Evolutionary conservation across 1,140 invertebrate genomes (phyloP).

Genomic region (Eumeta japonica): DNA sequence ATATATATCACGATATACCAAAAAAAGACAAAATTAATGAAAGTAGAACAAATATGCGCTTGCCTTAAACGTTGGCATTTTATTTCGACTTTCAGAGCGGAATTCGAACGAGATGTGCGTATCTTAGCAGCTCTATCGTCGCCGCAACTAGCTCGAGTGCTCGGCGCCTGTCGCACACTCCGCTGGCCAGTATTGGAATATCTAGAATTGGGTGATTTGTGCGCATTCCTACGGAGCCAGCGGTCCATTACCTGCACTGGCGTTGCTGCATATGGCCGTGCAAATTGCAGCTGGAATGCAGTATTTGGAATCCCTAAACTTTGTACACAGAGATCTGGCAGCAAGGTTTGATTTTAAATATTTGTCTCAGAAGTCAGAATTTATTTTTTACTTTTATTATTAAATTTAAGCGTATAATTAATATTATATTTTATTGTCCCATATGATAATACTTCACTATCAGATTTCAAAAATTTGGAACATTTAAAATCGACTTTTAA

Average conservation of each 20-base stretch:
- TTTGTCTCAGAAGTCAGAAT: neutral
- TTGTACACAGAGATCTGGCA: slow-evolving; percentile 78
- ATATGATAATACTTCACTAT: too few species aligned
- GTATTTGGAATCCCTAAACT: slow-evolving; percentile 77
- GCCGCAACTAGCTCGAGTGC: slow-evolving; percentile 80
- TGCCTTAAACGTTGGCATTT: neutral
- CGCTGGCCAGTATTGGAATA: slow-evolving; percentile 88
- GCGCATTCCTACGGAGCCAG: slow-evolving; percentile 75
- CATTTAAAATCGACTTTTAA: too few species aligned
- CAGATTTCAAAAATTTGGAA: too few species aligned
- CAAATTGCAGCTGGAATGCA: slow-evolving; percentile 88
- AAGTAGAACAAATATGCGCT: neutral
- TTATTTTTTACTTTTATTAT: neutral
- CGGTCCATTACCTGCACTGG: slow-evolving; percentile 63
- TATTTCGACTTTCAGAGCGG: slow-evolving; percentile 63
- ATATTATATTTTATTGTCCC: too few species aligned
- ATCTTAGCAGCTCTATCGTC: slow-evolving; percentile 84
- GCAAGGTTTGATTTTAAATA: slow-evolving; percentile 61
- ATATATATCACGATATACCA: too few species aligned
- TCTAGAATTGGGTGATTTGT: slow-evolving; percentile 85
- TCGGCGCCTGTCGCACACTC: slow-evolving; percentile 82
- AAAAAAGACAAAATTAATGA: too few species aligned
- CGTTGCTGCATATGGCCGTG: slow-evolving; percentile 75
- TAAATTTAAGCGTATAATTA: neutral
- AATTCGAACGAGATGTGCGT: slow-evolving; percentile 86